A percentile compares a stretch with the other conserved stretches of the same genome.
Conservation (phyloP, 2,113 vertebrate species). For the Sebastes fasciatus region DNA sequence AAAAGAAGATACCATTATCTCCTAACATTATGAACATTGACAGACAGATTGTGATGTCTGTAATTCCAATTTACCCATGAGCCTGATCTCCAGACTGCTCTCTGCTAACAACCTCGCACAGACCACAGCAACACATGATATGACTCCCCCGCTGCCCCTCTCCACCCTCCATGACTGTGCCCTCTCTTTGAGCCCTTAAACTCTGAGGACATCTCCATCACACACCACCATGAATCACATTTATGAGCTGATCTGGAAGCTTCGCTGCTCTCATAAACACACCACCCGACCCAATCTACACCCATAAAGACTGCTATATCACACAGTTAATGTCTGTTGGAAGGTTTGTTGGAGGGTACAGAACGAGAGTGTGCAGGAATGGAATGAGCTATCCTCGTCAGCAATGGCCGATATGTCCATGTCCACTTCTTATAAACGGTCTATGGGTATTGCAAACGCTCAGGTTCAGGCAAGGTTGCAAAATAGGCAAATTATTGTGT, state of each 20-base stretch:
- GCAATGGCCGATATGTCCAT: too few species aligned
- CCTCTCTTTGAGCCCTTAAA: conserved; percentile 31
- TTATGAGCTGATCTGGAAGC: conserved; percentile 47
- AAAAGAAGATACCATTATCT: background rate
- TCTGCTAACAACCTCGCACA: background rate
- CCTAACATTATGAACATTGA: background rate
- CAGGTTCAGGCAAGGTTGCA: too few species aligned
- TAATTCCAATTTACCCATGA: background rate
- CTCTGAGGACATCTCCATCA: conserved; percentile 45
- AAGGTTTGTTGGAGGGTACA: conserved; percentile 18
- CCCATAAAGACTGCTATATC: conserved; percentile 43
- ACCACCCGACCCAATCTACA: conserved; percentile 16
- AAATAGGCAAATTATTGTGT: too few species aligned
- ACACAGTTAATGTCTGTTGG: conserved; percentile 30
- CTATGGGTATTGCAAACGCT: too few species aligned
- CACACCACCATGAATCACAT: conserved; percentile 47
- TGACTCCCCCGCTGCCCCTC: background rate
- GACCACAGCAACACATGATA: background rate
- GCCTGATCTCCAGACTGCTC: background rate
- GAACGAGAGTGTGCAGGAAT: background rate
- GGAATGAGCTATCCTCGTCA: background rate
- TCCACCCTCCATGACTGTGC: background rate
- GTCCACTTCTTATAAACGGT: too few species aligned
- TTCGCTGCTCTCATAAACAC: conserved; percentile 40
- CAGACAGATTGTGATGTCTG: background rate